Conservation (phyloP, 2,113 vertebrate species). For the Sterrhoptilus dennistouni region DNA sequence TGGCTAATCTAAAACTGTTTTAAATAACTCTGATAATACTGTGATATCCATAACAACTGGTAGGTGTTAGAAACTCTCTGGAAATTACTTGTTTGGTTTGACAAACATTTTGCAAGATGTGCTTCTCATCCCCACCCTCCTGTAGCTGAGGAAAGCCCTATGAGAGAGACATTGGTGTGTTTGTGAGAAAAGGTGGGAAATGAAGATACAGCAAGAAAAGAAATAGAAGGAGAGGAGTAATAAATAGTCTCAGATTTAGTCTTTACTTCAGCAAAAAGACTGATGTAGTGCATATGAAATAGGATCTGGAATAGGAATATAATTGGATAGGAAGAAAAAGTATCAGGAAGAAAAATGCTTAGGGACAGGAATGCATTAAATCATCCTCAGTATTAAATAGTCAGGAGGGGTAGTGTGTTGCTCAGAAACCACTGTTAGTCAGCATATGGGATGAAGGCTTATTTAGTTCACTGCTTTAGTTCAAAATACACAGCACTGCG, state of each 20-base stretch:
- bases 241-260: not conserved
- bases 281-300: not conserved
- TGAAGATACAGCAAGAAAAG: not conserved
- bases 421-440: not conserved
- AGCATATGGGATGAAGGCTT: not conserved
- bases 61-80: constrained; percentile 46
- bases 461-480: not conserved
- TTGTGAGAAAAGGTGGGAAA: not conserved
- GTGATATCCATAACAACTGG: constrained; percentile 31
- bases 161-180: not conserved
- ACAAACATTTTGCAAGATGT: not conserved
- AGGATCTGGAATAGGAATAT: not conserved
- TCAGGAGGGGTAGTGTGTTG: not conserved
- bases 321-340: not conserved
- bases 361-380: not conserved
- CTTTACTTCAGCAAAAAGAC: not conserved
- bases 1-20: constrained; percentile 55
- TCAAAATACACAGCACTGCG: not conserved
- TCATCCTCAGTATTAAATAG: not conserved
- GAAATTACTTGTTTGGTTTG: constrained; percentile 18
- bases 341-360: not conserved
- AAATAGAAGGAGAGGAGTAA: not conserved
- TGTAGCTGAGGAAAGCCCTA: not conserved
- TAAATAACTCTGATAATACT: constrained; percentile 50
- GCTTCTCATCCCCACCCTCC: not conserved